Evolutionary conservation across 2,888 invertebrate genomes (phyloP).

Genomic region (Phaonia tiefii): DNA sequence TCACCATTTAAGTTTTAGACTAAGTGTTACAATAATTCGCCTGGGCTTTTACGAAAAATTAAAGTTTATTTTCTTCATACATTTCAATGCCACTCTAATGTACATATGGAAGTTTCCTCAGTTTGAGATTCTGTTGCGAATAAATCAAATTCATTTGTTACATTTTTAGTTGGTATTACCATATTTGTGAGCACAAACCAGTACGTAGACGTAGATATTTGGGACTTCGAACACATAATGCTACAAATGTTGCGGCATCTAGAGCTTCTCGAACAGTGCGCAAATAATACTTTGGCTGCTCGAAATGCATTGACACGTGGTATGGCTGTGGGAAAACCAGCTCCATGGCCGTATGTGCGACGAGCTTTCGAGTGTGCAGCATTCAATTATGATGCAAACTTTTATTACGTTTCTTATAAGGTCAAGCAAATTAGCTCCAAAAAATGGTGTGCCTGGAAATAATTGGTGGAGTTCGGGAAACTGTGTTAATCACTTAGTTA

Average conservation of each 20-base stretch:
- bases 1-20: too few relatives aligned
- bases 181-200: constrained; percentile 49
- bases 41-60: too few relatives aligned
- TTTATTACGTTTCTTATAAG: constrained; percentile 36
- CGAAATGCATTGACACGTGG: constrained; percentile 24
- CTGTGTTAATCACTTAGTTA: too few relatives aligned
- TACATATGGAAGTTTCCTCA: too few relatives aligned
- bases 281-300: constrained; percentile 40
- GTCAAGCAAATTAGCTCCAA: too few relatives aligned
- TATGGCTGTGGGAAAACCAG: constrained; percentile 28
- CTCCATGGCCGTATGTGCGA: constrained; percentile 42
- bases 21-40: too few relatives aligned
- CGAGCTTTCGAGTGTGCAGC: constrained; percentile 41
- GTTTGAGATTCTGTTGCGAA: too few relatives aligned
- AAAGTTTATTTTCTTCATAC: too few relatives aligned
- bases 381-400: constrained; percentile 16
- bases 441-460: too few relatives aligned
- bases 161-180: constrained; percentile 39
- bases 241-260: constrained; percentile 37
- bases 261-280: constrained; percentile 43
- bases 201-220: constrained; percentile 52
- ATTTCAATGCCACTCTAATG: too few relatives aligned
- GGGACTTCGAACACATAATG: constrained; percentile 44
- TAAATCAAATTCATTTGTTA: too few relatives aligned
- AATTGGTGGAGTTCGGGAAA: too few relatives aligned